Evolutionary conservation across 2,113 vertebrate genomes (phyloP).

Genomic region (Diphyllodes magnificus): DNA sequence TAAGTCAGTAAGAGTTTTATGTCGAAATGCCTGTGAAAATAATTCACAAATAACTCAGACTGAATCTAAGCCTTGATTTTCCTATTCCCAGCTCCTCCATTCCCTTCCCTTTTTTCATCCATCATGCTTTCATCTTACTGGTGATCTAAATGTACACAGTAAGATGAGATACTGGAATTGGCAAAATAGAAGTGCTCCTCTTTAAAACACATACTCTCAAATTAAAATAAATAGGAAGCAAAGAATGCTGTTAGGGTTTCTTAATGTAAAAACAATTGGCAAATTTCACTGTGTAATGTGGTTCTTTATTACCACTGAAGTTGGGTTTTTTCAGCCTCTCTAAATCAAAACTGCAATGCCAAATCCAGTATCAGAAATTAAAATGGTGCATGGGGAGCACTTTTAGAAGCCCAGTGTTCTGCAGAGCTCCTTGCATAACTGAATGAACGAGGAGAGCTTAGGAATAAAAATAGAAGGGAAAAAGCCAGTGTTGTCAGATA

Average conservation of each 20-base stretch:
- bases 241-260: background rate
- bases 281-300: background rate
- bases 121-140: background rate
- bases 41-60: background rate
- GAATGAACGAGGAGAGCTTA: background rate
- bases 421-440: background rate
- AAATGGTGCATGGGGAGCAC: background rate
- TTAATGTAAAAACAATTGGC: background rate
- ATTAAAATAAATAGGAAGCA: background rate
- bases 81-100: background rate
- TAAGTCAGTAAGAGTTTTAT: background rate
- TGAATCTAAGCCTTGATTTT: background rate
- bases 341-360: background rate
- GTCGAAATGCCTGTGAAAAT: background rate
- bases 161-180: background rate
- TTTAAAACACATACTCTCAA: background rate
- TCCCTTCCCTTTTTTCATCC: background rate
- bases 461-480: background rate
- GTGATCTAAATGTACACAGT: background rate
- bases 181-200: background rate
- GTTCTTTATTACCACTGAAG: background rate
- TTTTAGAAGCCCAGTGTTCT: background rate
- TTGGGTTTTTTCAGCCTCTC: background rate
- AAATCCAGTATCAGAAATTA: background rate
- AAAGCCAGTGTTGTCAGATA: slow-evolving; percentile 29